These are phyloP conservation scores for Cryptosula pallasiana DNA, from an alignment of 2,888 invertebrate genomes.

Conservation along the genomic window DNA sequence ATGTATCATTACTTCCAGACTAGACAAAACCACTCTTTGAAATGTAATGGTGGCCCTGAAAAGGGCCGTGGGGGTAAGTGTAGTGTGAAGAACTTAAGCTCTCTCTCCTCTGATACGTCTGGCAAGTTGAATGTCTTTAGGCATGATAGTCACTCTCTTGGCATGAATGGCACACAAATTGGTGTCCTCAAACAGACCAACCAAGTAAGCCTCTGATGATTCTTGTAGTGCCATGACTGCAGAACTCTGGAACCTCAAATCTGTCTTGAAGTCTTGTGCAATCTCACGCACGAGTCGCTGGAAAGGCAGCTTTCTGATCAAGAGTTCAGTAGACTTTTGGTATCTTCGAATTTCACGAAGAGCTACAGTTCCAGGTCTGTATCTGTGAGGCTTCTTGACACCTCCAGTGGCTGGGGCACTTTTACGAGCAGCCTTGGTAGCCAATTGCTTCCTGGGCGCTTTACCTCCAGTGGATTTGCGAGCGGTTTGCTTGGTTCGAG, in stretches of 20 bases:
- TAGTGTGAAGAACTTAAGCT: constrained; percentile 39
- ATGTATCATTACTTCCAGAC: no score
- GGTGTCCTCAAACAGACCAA: no score
- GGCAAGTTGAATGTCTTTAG: constrained; percentile 93
- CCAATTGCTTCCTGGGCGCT: no score
- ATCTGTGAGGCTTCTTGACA: constrained; percentile 53
- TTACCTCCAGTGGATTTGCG: no score
- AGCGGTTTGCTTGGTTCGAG: no score
- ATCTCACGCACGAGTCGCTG: constrained; percentile 54
- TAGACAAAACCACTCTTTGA: no score
- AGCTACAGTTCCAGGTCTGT: no score
- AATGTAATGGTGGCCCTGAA: constrained; percentile 28
- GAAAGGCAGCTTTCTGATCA: constrained; percentile 52
- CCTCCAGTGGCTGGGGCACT: constrained; percentile 53
- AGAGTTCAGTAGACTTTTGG: constrained; percentile 53
- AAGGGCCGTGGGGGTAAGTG: constrained; percentile 28
- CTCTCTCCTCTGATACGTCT: constrained; percentile 93
- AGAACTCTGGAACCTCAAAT: constrained; percentile 53
- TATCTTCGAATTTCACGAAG: constrained; percentile 52
- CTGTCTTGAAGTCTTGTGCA: constrained; percentile 54
- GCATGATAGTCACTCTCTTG: constrained; percentile 95
- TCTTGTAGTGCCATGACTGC: constrained; percentile 53
- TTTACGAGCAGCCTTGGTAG: no score
- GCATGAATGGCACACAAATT: constrained; percentile 96
- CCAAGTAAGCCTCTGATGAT: no score